These are phyloP conservation scores for Triplophysa siluroides DNA, from an alignment of 2,113 vertebrate genomes.

Conservation along the genomic window DNA sequence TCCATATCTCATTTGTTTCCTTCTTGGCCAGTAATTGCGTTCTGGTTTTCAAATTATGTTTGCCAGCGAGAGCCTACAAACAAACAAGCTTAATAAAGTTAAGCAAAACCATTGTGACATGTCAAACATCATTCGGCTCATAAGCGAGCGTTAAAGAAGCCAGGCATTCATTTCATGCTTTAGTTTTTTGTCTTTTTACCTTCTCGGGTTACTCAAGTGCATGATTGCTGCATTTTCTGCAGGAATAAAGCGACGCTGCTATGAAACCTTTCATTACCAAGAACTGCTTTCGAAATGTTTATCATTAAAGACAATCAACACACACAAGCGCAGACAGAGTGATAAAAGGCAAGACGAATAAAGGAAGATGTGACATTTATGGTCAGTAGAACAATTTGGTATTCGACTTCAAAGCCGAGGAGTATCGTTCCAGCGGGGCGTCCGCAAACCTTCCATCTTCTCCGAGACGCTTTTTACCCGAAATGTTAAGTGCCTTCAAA, in stretches of 20 bases:
- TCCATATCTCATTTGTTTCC: constrained; percentile 60
- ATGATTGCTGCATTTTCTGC: constrained; percentile 56
- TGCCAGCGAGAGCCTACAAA: constrained; percentile 64
- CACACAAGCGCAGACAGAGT: constrained; percentile 11
- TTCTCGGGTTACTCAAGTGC: constrained; percentile 45
- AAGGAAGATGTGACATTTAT: constrained; percentile 56
- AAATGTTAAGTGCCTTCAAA: constrained; percentile 57
- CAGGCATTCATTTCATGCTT: constrained; percentile 11
- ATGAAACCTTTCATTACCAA: constrained; percentile 25
- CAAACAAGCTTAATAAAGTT: constrained; percentile 74
- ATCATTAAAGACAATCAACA: constrained; percentile 45
- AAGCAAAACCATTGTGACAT: constrained; percentile 64
- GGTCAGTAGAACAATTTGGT: constrained; percentile 57
- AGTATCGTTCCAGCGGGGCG: constrained; percentile 38
- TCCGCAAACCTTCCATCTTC: constrained; percentile 43
- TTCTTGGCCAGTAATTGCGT: constrained; percentile 66
- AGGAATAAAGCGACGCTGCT: constrained; percentile 23
- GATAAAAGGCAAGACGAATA: constrained; percentile 42
- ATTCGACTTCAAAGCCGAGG: constrained; percentile 53
- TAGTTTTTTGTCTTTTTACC: neutral
- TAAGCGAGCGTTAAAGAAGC: constrained; percentile 55
- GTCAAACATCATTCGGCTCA: constrained; percentile 69
- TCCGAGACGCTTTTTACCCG: constrained; percentile 16
- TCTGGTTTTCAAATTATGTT: constrained; percentile 66
- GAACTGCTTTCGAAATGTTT: constrained; percentile 39